Base-by-base conservation (phyloP, 2,113 vertebrate species). In the Phodopus roborovskii region DNA sequence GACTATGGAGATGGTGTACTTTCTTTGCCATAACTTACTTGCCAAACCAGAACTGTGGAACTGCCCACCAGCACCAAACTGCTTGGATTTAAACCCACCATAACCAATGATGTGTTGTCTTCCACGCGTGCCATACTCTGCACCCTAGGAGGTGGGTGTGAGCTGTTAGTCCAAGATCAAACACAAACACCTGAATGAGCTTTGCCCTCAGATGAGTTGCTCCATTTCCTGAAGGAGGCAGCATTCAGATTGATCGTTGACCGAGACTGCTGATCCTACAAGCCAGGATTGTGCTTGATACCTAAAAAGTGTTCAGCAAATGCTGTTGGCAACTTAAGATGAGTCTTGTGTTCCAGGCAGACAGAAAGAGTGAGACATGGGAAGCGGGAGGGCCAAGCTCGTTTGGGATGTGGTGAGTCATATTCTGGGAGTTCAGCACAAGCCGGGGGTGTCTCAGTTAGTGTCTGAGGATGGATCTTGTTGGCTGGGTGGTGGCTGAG, bases 21-120 rank as follows among this genome's bases (percentile, higher is more conserved):
- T 90, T 73, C 42, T 95, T 93, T 94, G 28, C 42, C 28, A 24
- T 79, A 71, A 39, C 64, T 95, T 96, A 66, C 6, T n/a, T 95
- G 58, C n/a, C 30, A 53, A 4, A n/a, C 12, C 68, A 88, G 17
- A 92, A 53, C 39, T 36, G 58, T 75, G 74, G 50, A 86, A 48
- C 53, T 53, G 20, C 62, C 70, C 86, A 84, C 90, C 16, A 20
- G 83, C 71, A 56, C 58, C 66, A 30, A 50, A 20, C 24, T 86
- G 60, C 77, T 20, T 62, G 39, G 60, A 58, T 7, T 36, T 36
- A 79, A 53, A 30, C 15, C 62, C 10, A 28, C 58, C 50, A 26
- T 68, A 53, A 66, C 77, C 17, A 90, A 3, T 81, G 48, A 83
- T 48, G 88, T 28, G 15, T n/a, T 74, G 26, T 1, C 11, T 62